Conservation (phyloP, 2,113 vertebrate genomes). For the Myotis brandtii region DNA sequence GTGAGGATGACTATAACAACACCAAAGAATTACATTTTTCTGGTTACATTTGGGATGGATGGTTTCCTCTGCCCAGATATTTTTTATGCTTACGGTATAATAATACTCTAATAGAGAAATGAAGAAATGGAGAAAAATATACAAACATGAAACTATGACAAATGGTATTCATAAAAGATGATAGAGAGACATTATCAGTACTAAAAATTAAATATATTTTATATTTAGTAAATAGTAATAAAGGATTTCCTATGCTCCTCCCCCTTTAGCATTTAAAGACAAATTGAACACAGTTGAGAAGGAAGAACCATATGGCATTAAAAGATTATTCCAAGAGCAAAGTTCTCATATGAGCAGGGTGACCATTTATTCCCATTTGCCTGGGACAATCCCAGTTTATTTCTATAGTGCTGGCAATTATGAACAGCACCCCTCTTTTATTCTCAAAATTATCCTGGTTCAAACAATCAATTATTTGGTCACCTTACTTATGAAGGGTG, state of each 20-base stretch:
- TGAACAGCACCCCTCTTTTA: slow-evolving; percentile 8
- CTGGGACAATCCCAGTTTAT: neutral
- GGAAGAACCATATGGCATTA: neutral
- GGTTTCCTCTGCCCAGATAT: neutral
- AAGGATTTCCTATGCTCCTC: neutral
- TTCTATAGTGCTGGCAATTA: neutral
- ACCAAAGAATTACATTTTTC: neutral
- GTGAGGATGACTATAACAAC: neutral
- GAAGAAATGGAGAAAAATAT: slow-evolving; percentile 78
- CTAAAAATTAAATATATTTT: slow-evolving; percentile 62
- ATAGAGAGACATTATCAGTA: slow-evolving; percentile 60
- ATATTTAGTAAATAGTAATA: slow-evolving; percentile 36
- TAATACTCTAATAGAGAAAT: slow-evolving; percentile 70
- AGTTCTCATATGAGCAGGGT: neutral
- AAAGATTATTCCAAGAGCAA: slow-evolving; percentile 8
- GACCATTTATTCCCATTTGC: slow-evolving; percentile 24
- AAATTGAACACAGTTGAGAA: neutral
- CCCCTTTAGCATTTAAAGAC: slow-evolving; percentile 16
- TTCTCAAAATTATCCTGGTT: neutral
- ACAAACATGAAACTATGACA: slow-evolving; percentile 78
- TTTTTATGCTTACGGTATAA: slow-evolving; percentile 31
- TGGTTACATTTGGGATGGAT: slow-evolving; percentile 6
- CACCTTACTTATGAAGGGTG: neutral
- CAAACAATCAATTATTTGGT: slow-evolving; percentile 14
- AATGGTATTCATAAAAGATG: slow-evolving; percentile 73